Percentiles rank a stretch among this genome's conserved stretches.
These are phyloP conservation scores for Caenorhabditis zanzibari DNA, from an alignment of 2,888 invertebrate species.

Conservation along the genomic window DNA sequence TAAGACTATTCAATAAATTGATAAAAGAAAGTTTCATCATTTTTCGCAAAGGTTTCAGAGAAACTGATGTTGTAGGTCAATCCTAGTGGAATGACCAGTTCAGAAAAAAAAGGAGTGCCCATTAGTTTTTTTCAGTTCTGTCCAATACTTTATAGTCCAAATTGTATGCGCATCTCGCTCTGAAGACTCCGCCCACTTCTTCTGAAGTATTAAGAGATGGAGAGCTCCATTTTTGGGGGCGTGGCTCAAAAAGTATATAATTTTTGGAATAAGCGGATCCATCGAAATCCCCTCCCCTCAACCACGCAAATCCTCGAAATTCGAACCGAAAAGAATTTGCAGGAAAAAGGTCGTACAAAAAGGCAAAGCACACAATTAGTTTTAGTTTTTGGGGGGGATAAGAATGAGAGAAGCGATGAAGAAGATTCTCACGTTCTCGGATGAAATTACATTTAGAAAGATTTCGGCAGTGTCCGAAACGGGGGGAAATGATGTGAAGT, in stretches of 20 bases:
- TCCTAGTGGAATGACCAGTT: neutral
- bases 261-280: slow-evolving; percentile 25
- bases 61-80: neutral
- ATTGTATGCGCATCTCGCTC: slow-evolving; percentile 34
- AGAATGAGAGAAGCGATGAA: neutral
- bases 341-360: slow-evolving; percentile 24
- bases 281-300: slow-evolving; percentile 12
- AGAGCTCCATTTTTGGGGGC: slow-evolving; percentile 21
- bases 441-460: slow-evolving; percentile 48
- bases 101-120: slow-evolving; percentile 11
- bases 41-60: slow-evolving; percentile 21
- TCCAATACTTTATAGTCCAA: slow-evolving; percentile 41
- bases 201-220: neutral
- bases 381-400: neutral
- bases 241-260: slow-evolving; percentile 26
- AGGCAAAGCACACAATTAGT: slow-evolving; percentile 40
- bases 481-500: neutral
- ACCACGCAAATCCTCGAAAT: slow-evolving; percentile 30
- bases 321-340: slow-evolving; percentile 11
- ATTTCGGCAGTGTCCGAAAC: slow-evolving; percentile 12
- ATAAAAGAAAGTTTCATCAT: slow-evolving; percentile 23
- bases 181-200: slow-evolving; percentile 23
- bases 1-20: neutral
- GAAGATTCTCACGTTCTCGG: slow-evolving; percentile 49
- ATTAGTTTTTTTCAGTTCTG: slow-evolving; percentile 22